phyloP scores from a whole-genome alignment of 2,888 invertebrate genomes.

The Brachyptera risi region DNA sequence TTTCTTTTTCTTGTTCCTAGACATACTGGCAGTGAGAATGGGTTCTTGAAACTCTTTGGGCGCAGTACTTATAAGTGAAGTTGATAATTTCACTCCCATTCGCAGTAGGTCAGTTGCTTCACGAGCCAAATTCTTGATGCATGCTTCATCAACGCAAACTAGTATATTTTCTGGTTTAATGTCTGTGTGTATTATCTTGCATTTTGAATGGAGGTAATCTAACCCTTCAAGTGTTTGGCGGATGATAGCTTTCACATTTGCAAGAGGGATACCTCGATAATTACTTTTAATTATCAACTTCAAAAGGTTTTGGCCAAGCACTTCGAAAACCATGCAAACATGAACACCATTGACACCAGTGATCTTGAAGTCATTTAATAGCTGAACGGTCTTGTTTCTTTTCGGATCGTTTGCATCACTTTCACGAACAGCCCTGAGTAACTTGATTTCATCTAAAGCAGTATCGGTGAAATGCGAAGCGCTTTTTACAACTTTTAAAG shows the following conservation, averaged over 20 bases:
- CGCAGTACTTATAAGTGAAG: slow-evolving; percentile 84
- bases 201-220: slow-evolving; percentile 95
- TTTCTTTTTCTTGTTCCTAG: slow-evolving; percentile 96
- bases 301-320: slow-evolving; percentile 94
- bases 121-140: slow-evolving; percentile 85
- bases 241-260: slow-evolving; percentile 94
- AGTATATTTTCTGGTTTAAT: slow-evolving; percentile 94
- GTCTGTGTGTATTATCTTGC: slow-evolving; percentile 92
- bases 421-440: slow-evolving; percentile 91
- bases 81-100: slow-evolving; percentile 85
- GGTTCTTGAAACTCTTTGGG: slow-evolving; percentile 80
- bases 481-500: slow-evolving; percentile 98
- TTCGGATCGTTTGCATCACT: slow-evolving; percentile 88
- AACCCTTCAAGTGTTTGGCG: slow-evolving; percentile 91
- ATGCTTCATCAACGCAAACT: slow-evolving; percentile 85
- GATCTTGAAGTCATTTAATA: slow-evolving; percentile 98
- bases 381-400: slow-evolving; percentile 93
- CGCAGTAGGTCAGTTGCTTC: slow-evolving; percentile 94
- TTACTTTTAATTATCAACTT: slow-evolving; percentile 98
- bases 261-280: slow-evolving; percentile 94
- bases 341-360: slow-evolving; percentile 97
- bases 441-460: slow-evolving; percentile 97
- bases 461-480: slow-evolving; percentile 99
- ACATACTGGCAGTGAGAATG: slow-evolving; percentile 76
- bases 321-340: slow-evolving; percentile 99